A percentile compares a stretch with the other conserved stretches of the same genome.
phyloP scores from a whole-genome alignment of 2,113 vertebrate genomes.

The Scomber japonicus region DNA sequence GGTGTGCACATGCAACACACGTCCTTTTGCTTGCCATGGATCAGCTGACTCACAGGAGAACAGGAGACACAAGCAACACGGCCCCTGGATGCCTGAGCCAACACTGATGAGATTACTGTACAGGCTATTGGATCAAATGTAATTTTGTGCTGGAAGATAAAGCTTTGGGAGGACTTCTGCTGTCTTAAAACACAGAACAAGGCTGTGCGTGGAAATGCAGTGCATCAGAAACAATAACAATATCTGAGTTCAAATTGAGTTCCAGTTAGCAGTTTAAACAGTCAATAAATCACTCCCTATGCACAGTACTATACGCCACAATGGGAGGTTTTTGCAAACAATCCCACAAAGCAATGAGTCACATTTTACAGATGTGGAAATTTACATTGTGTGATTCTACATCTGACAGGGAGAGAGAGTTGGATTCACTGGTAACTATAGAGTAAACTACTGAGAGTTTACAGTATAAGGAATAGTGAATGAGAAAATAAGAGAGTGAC shows the following conservation, averaged over 20 bases:
- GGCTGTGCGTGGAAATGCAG: background rate
- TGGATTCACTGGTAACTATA: background rate
- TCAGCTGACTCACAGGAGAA: slow-evolving; percentile 33
- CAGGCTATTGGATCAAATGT: slow-evolving; percentile 35
- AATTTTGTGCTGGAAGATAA: slow-evolving; percentile 34
- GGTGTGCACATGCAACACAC: slow-evolving; percentile 21
- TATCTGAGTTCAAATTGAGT: background rate
- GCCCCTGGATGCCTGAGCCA: slow-evolving; percentile 5
- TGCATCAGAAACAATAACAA: background rate
- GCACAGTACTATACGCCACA: no score
- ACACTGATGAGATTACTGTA: slow-evolving; percentile 43
- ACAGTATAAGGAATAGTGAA: background rate
- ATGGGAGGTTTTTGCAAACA: no score
- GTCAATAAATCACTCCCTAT: background rate
- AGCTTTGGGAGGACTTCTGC: slow-evolving; percentile 8
- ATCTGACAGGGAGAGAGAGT: no score
- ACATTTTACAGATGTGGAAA: no score
- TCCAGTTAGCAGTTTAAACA: background rate
- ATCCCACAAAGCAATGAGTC: no score
- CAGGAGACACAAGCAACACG: slow-evolving; percentile 14
- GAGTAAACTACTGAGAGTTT: background rate
- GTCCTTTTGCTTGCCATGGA: slow-evolving; percentile 19
- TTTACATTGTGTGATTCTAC: no score
- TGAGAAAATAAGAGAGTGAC: background rate
- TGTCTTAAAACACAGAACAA: slow-evolving; percentile 10